Base-by-base conservation (phyloP, 1,140 invertebrate species). In the Orchestia grillus region DNA sequence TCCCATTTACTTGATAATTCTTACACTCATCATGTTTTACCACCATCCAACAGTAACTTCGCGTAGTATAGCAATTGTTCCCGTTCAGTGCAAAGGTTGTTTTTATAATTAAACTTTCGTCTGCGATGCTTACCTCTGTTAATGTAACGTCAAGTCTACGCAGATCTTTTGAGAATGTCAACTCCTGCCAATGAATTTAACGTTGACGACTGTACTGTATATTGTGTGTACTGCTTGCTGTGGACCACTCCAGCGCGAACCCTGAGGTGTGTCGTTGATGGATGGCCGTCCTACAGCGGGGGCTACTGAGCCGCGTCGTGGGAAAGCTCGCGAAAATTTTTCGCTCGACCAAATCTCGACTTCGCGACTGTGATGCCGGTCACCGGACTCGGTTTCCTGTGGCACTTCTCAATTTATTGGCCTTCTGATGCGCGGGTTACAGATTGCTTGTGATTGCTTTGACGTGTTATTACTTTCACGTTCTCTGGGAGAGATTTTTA, bases 391-490 rank as follows among this genome's bases (percentile, higher is more conserved):
- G 28, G 44, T 44, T 94, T 11, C 40, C 92, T 42, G 92, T 44
- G 44, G 40, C 28, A 77, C 92, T 47, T 94, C 44, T 40, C 16
- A n/a, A 94, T 94, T 94, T 44, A 94, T 94, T 44, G 92, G 41
- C 44, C 44, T n/a, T 45, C 44, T 94, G 92, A 94, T 45, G 88
- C 88, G 16, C 44, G 88, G 44, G 88, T 43, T 42, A 42, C 4
- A 19, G 88, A 42, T 91, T 91, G 88, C 88, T 42, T 15, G 88
- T 42, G 88, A 91, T 44, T 19, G 88, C 88, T 91, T 91, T 91
- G 3, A 77, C 11, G 62, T 77, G 62, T 77, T 77, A 3, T 3
- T 77, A 36, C 62, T 77, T 36, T 28, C 1, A 28, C 11, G 1
- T 77, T 77, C 36, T 23, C 62, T 77, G 62, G 62, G 62, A 77